phyloP scores from a whole-genome alignment of 2,888 invertebrate species.

The Metellina segmentata region DNA sequence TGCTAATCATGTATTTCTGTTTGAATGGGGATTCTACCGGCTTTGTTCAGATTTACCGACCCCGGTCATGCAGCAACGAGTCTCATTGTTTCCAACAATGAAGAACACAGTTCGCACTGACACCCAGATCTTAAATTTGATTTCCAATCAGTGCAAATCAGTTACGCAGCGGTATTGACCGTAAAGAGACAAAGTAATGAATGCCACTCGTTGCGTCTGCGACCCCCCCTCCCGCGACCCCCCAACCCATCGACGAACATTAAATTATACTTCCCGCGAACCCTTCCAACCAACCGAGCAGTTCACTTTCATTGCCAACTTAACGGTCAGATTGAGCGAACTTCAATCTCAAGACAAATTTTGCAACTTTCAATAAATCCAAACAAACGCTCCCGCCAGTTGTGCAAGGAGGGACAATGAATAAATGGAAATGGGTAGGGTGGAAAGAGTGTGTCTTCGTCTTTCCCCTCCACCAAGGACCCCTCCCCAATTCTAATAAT shows the following conservation, averaged over 20 bases:
- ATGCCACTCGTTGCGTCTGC: slow-evolving; percentile 1
- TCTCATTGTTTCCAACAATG: background rate
- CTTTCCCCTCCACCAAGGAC: background rate
- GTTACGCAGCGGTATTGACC: background rate
- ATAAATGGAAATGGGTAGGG: background rate
- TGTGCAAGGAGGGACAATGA: slow-evolving; percentile 41
- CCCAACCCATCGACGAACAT: slow-evolving; percentile 2
- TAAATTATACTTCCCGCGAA: slow-evolving; percentile 41
- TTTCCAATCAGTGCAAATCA: slow-evolving; percentile 24
- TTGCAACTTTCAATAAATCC: slow-evolving; percentile 69
- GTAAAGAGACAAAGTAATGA: slow-evolving; percentile 5
- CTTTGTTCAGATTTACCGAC: background rate
- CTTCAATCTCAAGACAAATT: slow-evolving; percentile 67
- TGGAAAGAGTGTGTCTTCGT: background rate
- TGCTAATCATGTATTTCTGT: background rate
- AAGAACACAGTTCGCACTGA: slow-evolving; percentile 5
- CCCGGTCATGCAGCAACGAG: background rate
- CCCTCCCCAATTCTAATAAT: slow-evolving; percentile 67
- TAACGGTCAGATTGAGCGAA: slow-evolving; percentile 55
- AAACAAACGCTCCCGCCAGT: slow-evolving; percentile 44
- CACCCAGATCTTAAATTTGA: background rate
- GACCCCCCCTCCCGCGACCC: background rate
- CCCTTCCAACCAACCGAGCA: slow-evolving; percentile 5
- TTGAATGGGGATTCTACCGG: background rate
- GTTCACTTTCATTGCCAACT: slow-evolving; percentile 69